A percentile compares a stretch with the other conserved stretches of the same genome.
These are phyloP conservation scores for Daboia siamensis DNA, from an alignment of 2,113 vertebrate genomes.

Conservation along the genomic window DNA sequence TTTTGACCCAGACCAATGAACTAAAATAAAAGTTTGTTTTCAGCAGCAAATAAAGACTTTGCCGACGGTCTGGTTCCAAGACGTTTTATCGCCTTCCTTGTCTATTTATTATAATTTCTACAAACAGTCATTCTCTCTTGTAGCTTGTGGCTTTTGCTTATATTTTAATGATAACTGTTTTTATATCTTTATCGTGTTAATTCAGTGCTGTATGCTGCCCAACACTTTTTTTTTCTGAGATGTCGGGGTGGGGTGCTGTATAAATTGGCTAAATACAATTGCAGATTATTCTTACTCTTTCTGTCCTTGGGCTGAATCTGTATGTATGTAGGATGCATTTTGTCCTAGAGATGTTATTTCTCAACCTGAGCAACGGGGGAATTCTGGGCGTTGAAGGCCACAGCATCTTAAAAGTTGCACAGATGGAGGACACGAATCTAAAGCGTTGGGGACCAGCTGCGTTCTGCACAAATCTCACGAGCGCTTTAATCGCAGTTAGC, in stretches of 20 bases:
- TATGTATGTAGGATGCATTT: neutral
- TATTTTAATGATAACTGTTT: neutral
- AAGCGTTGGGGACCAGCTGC: neutral
- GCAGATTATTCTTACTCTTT: neutral
- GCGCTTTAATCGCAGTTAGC: neutral
- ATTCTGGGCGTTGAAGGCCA: neutral
- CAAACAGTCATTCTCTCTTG: neutral
- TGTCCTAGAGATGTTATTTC: neutral
- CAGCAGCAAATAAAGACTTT: neutral
- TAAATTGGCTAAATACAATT: neutral
- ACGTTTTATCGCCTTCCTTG: neutral
- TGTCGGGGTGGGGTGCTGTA: rapidly evolving
- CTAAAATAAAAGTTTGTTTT: neutral
- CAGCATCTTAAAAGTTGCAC: neutral
- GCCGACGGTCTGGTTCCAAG: neutral
- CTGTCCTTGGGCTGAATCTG: neutral
- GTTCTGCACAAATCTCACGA: neutral
- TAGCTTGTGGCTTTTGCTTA: neutral
- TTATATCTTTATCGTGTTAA: neutral
- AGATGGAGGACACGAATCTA: neutral
- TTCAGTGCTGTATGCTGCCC: neutral
- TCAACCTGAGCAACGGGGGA: neutral
- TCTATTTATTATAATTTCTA: neutral
- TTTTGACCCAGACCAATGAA: neutral
- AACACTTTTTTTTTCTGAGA: neutral